These are phyloP conservation scores for Perdita meconis DNA, from an alignment of 2,888 invertebrate genomes.

Conservation along the genomic window DNA sequence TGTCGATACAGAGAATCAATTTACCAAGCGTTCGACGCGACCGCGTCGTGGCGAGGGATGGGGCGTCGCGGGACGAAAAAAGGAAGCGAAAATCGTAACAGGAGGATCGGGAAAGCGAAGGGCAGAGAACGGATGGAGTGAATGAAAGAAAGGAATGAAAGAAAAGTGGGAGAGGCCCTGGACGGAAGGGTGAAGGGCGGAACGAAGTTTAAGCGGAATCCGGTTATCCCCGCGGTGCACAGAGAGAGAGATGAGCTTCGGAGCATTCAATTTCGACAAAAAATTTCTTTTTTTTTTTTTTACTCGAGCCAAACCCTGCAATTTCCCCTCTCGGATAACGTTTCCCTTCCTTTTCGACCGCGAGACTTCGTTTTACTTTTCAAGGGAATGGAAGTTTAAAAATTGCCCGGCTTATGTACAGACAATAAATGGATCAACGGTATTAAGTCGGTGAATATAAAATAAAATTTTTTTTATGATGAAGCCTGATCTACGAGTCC, in stretches of 20 bases:
- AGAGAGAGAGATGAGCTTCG: not conserved
- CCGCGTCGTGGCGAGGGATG: constrained; percentile 22
- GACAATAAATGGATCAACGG: constrained; percentile 10
- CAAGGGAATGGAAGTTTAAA: constrained; percentile 19
- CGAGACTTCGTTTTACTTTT: not conserved
- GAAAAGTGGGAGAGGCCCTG: constrained; percentile 17
- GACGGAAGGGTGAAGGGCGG: constrained; percentile 27
- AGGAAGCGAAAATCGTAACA: not conserved
- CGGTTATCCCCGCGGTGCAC: constrained; percentile 14
- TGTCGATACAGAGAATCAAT: constrained; percentile 54
- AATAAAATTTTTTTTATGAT: constrained; percentile 42
- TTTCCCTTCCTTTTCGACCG: constrained; percentile 4
- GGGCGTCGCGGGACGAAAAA: not conserved
- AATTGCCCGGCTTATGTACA: constrained; percentile 27
- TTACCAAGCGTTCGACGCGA: constrained; percentile 59
- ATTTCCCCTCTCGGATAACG: constrained; percentile 5
- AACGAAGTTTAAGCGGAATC: constrained; percentile 47
- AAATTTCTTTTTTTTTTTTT: constrained; percentile 1
- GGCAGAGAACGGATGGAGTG: no score
- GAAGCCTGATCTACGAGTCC: no score
- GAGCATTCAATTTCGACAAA: constrained; percentile 3
- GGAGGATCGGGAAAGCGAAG: not conserved
- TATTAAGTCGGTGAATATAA: not conserved
- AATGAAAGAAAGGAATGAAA: not conserved
- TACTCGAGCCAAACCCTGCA: not conserved